These are phyloP conservation scores for Sitobion miscanthi DNA, from an alignment of 1,140 invertebrate species.

Conservation along the genomic window DNA sequence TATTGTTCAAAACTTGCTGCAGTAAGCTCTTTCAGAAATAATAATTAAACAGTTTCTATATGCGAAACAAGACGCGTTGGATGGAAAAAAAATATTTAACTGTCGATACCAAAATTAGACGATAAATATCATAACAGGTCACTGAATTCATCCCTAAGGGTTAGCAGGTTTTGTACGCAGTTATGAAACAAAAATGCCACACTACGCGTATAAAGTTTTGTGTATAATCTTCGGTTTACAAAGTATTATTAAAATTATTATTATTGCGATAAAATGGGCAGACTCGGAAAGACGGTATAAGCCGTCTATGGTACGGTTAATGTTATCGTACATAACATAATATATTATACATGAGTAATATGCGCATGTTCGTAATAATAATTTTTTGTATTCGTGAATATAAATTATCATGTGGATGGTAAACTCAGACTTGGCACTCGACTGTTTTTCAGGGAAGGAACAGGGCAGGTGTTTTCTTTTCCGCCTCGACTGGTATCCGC, in stretches of 20 bases:
- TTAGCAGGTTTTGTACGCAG: neutral
- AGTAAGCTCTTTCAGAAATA: neutral
- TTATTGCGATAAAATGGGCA: neutral
- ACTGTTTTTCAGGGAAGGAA: neutral
- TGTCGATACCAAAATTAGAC: neutral
- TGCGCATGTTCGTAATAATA: neutral
- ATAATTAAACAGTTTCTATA: neutral
- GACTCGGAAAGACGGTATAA: neutral
- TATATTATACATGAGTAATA: neutral
- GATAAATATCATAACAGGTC: neutral
- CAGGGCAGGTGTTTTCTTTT: neutral
- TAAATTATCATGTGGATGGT: neutral
- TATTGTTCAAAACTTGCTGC: neutral
- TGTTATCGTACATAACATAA: neutral
- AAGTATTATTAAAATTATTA: neutral
- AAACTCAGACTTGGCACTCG: neutral
- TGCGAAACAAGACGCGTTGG: neutral
- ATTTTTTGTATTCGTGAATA: neutral
- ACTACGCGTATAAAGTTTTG: neutral
- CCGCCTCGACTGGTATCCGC: neutral
- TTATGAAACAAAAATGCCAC: neutral
- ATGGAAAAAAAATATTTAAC: neutral
- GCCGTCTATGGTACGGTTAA: neutral
- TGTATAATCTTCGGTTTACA: neutral
- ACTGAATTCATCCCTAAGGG: neutral